Base-by-base conservation (phyloP, 2,888 invertebrate species). In the Clitarchus hookeri region DNA sequence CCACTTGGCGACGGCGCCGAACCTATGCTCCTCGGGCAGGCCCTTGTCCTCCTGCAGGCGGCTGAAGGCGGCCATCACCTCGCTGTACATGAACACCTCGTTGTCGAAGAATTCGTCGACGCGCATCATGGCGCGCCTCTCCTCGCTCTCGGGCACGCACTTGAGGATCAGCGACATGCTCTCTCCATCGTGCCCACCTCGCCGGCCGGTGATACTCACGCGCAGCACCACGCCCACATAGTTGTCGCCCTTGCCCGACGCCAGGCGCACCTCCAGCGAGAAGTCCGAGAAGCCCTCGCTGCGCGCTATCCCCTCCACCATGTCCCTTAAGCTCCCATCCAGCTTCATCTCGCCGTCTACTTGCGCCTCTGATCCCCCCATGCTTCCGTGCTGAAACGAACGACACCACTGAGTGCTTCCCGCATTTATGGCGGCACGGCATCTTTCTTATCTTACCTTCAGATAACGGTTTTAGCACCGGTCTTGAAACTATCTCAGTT, bases 51-150 rank as follows among this genome's bases (percentile, higher is more conserved):
- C 48, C 48, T 84, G 84, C 9, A 84, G 78, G 12, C 27, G 6
- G 16, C 26, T 23, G 27, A 86, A 44, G 23, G 27, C 36, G 13
- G 78, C 84, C 3, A 87, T 13, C 12, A 86, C 85, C 23, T 83
- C 27, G 48, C 80, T 85, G 82, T 87, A 87, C 85, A 87, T 79
- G n/a, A 44, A 27, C 27, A 48, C 77, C 80, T 87, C 87, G 26
- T 86, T 87, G 16, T 77, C 25, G 83, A 86, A 87, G 27, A 53
- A 86, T 8, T 19, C 26, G 19, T n/a, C 26, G 26, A 80, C 27
- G 44, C 79, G 23, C 83, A 85, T 84, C 1, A 27, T 12, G 19
- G 54, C 82, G 36, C 84, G 36, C 44, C 86, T 44, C n/a, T 27
- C 84, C 78, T 86, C 78, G 48, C 48, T 84, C 26, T 79, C 65